phyloP scores from a whole-genome alignment of 2,888 invertebrate species.

The Andrena camellia region DNA sequence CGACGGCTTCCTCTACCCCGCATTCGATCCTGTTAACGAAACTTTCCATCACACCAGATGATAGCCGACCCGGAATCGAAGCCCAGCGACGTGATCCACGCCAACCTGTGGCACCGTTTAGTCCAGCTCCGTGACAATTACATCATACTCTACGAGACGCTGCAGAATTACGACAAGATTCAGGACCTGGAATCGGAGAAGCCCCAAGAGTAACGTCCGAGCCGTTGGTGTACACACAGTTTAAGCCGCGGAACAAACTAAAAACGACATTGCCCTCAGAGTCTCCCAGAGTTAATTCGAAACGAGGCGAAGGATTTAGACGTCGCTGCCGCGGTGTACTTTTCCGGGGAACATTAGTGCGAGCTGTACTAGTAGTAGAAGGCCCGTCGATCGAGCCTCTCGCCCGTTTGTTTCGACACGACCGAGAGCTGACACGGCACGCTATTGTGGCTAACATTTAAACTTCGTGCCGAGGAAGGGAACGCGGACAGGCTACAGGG shows the following conservation, averaged over 20 bases:
- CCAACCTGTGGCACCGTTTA: constrained; percentile 79
- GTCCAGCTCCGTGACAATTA: constrained; percentile 81
- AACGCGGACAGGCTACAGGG: constrained; percentile 51
- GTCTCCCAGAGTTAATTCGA: background rate
- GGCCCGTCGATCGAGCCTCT: constrained; percentile 58
- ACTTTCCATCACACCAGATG: constrained; percentile 51
- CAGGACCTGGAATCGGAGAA: constrained; percentile 24
- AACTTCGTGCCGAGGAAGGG: constrained; percentile 66
- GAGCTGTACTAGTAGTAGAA: constrained; percentile 49
- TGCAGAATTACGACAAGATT: constrained; percentile 68
- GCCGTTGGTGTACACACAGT: no score
- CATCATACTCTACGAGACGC: constrained; percentile 78
- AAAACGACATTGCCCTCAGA: background rate
- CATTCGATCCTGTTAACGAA: constrained; percentile 36
- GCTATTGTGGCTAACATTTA: constrained; percentile 74
- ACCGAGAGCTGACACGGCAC: constrained; percentile 60
- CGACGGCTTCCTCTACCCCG: constrained; percentile 12
- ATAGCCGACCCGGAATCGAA: constrained; percentile 48
- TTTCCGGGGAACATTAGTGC: constrained; percentile 26
- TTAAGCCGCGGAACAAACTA: background rate
- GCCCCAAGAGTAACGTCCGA: constrained; percentile 3
- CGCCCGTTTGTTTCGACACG: constrained; percentile 68
- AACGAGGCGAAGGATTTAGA: constrained; percentile 3
- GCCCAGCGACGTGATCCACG: constrained; percentile 71
- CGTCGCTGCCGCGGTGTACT: background rate